A percentile compares a stretch with the other conserved stretches of the same genome.
Evolutionary conservation across 2,113 vertebrate genomes (phyloP).

Genomic region (Heloderma charlesbogerti): DNA sequence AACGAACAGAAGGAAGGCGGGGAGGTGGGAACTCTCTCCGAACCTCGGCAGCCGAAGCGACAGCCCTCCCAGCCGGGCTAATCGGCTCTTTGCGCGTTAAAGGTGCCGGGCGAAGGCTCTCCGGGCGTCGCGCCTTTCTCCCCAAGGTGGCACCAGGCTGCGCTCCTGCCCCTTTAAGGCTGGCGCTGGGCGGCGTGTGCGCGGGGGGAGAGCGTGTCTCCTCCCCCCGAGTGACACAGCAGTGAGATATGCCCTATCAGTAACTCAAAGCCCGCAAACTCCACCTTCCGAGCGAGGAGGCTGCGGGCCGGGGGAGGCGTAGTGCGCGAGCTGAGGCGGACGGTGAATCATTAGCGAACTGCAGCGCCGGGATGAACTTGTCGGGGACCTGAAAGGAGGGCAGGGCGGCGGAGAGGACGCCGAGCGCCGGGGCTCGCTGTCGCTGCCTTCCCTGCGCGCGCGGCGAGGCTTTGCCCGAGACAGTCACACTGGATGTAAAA

Average conservation of each 20-base stretch:
- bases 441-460: conserved; percentile 15
- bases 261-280: conserved; percentile 84
- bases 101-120: neutral
- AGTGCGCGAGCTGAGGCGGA: conserved; percentile 83
- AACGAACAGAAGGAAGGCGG: neutral
- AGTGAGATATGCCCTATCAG: conserved; percentile 86
- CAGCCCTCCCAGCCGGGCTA: neutral
- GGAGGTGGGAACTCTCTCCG: neutral
- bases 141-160: conserved; percentile 48
- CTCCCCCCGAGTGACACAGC: conserved; percentile 85
- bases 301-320: conserved; percentile 84
- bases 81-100: neutral
- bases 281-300: conserved; percentile 88
- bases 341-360: conserved; percentile 82
- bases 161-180: conserved; percentile 83
- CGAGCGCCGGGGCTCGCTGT: neutral
- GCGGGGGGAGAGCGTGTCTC: conserved; percentile 64
- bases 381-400: conserved; percentile 79
- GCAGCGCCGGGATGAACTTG: conserved; percentile 86
- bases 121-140: neutral
- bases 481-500: conserved; percentile 83
- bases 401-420: neutral
- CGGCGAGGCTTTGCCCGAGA: conserved; percentile 42
- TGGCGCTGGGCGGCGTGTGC: conserved; percentile 43
- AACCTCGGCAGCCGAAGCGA: neutral